Evolutionary conservation across 1,140 invertebrate species (phyloP), one percentile per base, ranked within the genome.

Genomic region (Limonius californicus): DNA sequence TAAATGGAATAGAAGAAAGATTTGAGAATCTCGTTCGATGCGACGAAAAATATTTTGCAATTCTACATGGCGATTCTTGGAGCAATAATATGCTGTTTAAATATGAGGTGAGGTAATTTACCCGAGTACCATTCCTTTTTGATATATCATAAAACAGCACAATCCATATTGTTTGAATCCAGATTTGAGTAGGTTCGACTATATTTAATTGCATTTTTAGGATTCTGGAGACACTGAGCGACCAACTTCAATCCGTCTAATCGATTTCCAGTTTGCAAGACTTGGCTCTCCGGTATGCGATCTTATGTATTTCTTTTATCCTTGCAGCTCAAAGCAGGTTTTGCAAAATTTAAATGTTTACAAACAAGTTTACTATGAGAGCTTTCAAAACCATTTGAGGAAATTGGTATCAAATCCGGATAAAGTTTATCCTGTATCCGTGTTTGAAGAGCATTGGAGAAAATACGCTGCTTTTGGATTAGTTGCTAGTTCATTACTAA

Each of bases 211-310:
- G n/a, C n/a, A n/a, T 32, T 32, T 32, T 32, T 11, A 32, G 27
- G 11, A 32, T 6, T 6, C 4, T 32, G 11, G 27, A 4, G 11
- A 32, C 11, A 11, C 27, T 6, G 11, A 11, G 4, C 4, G 11
- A 32, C 27, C 27, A 4, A 32, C 27, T 11, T 6, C 4, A 4
- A 32, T 32, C 4, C 47, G 54, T 14, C 9, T 62, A 0, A 62
- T 86, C 8, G 85, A 87, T 65, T 83, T 81, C 68, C 84, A 86
- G 70, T 69, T 85, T 7, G 74, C 77, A 9, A 73, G 82, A 2
- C 80, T 81, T 57, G 79, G 79, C 0, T 85, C 84, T 2, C 84
- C 84, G 1, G 78, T 83, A 0, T 79, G 78, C 1, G 84, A 86
- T 61, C 62, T 87, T 50, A 78, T 79, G 0, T 84, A 85, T 63